Evolutionary conservation across 2,113 vertebrate genomes (phyloP).

Genomic region (Lepisosteus osseus): DNA sequence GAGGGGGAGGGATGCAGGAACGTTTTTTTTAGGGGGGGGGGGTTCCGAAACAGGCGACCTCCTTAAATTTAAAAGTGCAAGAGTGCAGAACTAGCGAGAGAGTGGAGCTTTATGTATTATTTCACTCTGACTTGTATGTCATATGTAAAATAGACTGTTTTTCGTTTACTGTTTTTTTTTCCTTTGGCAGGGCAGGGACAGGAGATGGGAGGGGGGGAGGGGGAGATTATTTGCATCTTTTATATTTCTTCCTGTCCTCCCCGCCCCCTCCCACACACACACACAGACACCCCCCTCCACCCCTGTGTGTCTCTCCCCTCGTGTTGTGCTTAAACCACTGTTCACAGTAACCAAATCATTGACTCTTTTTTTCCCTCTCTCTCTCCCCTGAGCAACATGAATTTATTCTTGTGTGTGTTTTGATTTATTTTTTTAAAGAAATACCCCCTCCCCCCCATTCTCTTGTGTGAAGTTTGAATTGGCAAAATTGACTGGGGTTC

Average conservation of each 20-base stretch:
- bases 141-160: conserved; percentile 89
- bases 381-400: conserved; percentile 25
- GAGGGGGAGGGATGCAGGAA: too few relatives aligned
- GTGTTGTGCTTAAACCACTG: conserved; percentile 22
- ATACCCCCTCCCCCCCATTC: conserved; percentile 16
- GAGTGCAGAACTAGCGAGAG: conserved; percentile 59
- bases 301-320: conserved; percentile 22
- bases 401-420: conserved; percentile 27
- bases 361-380: conserved; percentile 22
- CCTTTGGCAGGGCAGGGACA: conserved; percentile 39
- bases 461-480: background rate
- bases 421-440: conserved; percentile 20
- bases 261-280: conserved; percentile 31
- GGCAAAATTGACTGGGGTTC: background rate
- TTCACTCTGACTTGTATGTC: conserved; percentile 58
- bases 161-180: conserved; percentile 42
- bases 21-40: conserved; percentile 26
- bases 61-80: too few relatives aligned
- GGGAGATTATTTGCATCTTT: conserved; percentile 58
- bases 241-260: conserved; percentile 35
- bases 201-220: conserved; percentile 44
- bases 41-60: conserved; percentile 8
- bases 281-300: conserved; percentile 22
- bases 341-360: background rate
- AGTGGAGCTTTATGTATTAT: conserved; percentile 75